Evolutionary conservation across 92 coral and sea anemone species (phyloP), one percentile per base, ranked within the genome.

Genomic region (Galaxea fascicularis): DNA sequence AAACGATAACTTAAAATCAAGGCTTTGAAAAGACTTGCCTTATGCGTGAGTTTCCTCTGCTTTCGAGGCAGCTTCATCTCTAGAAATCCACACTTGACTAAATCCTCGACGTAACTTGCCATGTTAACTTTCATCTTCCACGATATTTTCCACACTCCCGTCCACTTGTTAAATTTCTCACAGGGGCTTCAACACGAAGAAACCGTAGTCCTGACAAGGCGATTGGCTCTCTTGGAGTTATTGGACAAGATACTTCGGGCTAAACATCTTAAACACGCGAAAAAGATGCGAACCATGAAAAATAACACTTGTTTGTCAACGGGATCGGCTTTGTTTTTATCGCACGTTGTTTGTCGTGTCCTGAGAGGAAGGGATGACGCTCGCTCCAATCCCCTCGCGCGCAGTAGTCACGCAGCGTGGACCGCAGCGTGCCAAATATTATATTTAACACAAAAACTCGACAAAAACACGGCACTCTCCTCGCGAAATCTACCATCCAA

Each of bases 61-160:
- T 95, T 95, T 66, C 99, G 91, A n/a, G 99, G 99, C 45, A 97
- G 86, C 67, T 97, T 97, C 93, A 97, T 85, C 69, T 97, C 99
- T 65, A 97, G 85, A 83, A 88, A 89, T 12, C 99, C 99, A 86
- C 99, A 97, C 80, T 97, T 97, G 29, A 97, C 99, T 20, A 97
- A 86, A 83, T 93, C 99, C 87, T 97, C 98, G 17, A 73, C 80
- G 81, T 92, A 94, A 70, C 90, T 92, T 27, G 98, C 95, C 95
- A 92, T 94, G 73, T 44, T 75, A 30, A 83, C 87, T 74, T 80
- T 65, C 88, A 80, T 87, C 85, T 68, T 90, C 77, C 77, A 52
- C 53, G 16, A 67, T 51, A 65, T 79, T 64, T 44, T 44, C 1
- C 15, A 54, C 28, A 25, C 64, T 26, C 60, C 51, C 47, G 64